Evolutionary conservation across 2,113 vertebrate genomes (phyloP), one percentile per base, ranked within the genome.

Genomic region (Lipophrys pholis): DNA sequence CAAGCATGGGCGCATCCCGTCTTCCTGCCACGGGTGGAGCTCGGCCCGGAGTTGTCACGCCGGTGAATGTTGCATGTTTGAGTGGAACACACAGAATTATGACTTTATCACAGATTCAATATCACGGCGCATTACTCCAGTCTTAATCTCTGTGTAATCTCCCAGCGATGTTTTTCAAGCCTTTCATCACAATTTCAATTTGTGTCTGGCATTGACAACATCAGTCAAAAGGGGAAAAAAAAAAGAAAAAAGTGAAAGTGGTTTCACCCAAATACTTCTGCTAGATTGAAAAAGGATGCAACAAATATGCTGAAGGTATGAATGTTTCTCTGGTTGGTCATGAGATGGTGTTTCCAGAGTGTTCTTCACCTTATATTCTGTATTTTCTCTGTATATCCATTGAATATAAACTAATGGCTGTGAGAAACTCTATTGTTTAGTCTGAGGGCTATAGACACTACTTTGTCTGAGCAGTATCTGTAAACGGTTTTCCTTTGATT

Each of bases 61-160:
- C 63, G 39, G 46, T 52, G 67, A 56, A 68, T 49, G n/a, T 30
- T 68, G 30, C 38, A 64, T 68, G 49, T 72, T 71, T 49, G 16
- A 49, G 61, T 55, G 48, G 46, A 51, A 73, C 54, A 54, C 61
- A 65, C 62, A n/a, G 57, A 70, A 46, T 69, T 56, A 15, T 43
- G 7, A 66, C 55, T 63, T 51, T 50, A 56, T 80, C 49, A 43
- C 67, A 71, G 17, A 78, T 67, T 48, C 35, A 83, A 57, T 61
- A 68, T 30, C 52, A 69, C 52, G 49, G 56, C 65, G 10, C 40
- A 60, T 55, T 60, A 66, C 55, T 62, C 45, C 7, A 57, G 41
- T 60, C 16, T 49, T 49, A 2, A 36, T 72, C 12, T 46, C 38
- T 45, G 6, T 55, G 3, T 38, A 17, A 11, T 63, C 17, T 57